These are phyloP conservation scores for Argyra leucocephala DNA, from an alignment of 2,888 invertebrate genomes.

Conservation along the genomic window DNA sequence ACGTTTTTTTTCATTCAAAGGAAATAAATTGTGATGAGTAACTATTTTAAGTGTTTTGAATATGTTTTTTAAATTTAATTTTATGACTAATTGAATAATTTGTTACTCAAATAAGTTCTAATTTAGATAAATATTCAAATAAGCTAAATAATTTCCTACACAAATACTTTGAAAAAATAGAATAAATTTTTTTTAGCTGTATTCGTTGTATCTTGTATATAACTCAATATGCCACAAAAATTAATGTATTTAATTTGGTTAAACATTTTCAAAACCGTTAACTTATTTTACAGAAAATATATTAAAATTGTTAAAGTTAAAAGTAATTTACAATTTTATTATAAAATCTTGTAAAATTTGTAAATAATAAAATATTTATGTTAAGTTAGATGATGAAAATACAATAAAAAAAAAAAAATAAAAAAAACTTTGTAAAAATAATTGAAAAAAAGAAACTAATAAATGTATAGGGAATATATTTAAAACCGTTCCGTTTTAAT, in stretches of 20 bases:
- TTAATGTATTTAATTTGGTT: not conserved
- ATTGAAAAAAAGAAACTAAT: not conserved
- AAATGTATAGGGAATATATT: constrained; percentile 1
- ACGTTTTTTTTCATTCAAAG: too few relatives aligned
- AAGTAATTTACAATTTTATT: not conserved
- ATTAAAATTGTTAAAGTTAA: not conserved
- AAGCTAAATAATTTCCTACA: too few relatives aligned
- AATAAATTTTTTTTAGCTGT: too few relatives aligned
- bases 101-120: too few relatives aligned
- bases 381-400: too few relatives aligned
- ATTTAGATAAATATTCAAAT: too few relatives aligned
- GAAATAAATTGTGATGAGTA: too few relatives aligned
- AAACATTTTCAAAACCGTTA: not conserved
- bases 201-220: too few relatives aligned
- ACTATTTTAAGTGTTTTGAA: too few relatives aligned
- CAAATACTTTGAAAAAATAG: too few relatives aligned
- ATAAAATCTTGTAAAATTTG: not conserved
- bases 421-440: not conserved
- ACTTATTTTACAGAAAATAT: not conserved
- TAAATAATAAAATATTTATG: not conserved
- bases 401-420: not conserved
- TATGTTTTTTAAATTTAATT: too few relatives aligned
- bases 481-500: not conserved
- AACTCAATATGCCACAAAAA: not conserved
- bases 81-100: too few relatives aligned